A percentile compares a stretch with the other conserved stretches of the same genome.
Conservation (phyloP, 1,140 invertebrate genomes). For the Drosophila kanapiae region DNA sequence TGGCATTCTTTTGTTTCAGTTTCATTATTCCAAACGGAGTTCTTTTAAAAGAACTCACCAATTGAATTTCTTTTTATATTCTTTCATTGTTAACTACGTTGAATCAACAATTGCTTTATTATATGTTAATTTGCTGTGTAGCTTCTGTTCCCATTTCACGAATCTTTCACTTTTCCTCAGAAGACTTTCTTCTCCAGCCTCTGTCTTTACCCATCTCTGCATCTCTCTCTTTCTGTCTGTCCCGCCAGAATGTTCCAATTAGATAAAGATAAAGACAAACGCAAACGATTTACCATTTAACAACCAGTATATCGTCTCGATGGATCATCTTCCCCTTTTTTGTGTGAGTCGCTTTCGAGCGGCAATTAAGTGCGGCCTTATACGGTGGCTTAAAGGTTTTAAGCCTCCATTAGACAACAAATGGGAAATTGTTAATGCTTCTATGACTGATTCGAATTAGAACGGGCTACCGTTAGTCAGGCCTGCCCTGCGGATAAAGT, state of each 20-base stretch:
- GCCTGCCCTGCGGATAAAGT: background rate
- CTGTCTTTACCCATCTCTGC: background rate
- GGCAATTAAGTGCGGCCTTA: conserved; percentile 43
- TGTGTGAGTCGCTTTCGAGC: conserved; percentile 6
- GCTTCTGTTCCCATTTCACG: conserved; percentile 28
- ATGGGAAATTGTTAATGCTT: conserved; percentile 18
- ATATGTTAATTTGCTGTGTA: background rate
- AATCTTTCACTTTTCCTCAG: conserved; percentile 42
- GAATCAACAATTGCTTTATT: background rate
- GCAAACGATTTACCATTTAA: conserved; percentile 33
- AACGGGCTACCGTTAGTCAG: conserved; percentile 71
- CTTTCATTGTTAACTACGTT: background rate
- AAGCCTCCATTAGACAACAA: conserved; percentile 27
- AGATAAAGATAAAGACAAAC: conserved; percentile 24
- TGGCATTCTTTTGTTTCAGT: background rate
- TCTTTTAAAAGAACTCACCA: background rate
- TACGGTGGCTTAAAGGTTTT: conserved; percentile 9
- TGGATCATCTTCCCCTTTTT: background rate
- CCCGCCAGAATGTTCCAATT: conserved; percentile 43
- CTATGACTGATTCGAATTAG: conserved; percentile 63
- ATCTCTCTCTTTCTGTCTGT: background rate
- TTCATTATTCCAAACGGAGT: background rate
- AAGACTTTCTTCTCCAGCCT: conserved; percentile 8
- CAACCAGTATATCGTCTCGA: conserved; percentile 15
- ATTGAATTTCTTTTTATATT: background rate